phyloP scores from a whole-genome alignment of 2,797 vertebrate species.

The Erethizon dorsatum region DNA sequence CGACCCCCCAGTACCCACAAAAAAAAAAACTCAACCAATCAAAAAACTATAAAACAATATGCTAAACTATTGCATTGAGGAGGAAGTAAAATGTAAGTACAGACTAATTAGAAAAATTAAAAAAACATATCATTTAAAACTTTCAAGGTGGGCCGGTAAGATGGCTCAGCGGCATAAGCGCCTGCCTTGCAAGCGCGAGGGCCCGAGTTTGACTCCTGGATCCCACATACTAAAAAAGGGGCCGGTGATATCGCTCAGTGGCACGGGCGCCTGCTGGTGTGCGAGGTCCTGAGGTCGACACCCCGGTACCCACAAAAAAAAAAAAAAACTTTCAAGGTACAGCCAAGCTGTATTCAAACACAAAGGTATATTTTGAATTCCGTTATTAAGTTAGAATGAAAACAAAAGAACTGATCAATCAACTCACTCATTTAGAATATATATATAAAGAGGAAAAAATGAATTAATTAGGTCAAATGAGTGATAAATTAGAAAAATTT shows the following conservation, averaged over 20 bases:
- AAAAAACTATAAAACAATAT: constrained; percentile 44
- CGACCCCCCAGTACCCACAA: too few relatives aligned
- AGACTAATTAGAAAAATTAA: constrained; percentile 12
- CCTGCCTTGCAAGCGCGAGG: too few relatives aligned
- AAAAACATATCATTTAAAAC: constrained; percentile 48
- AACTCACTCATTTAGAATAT: not conserved
- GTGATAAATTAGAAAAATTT: constrained; percentile 10
- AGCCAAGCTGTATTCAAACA: constrained; percentile 58
- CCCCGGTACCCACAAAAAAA: too few relatives aligned
- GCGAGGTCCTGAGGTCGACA: too few relatives aligned
- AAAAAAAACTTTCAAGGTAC: not conserved
- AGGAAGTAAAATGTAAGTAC: constrained; percentile 64
- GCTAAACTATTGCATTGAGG: not conserved
- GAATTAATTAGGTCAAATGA: constrained; percentile 19
- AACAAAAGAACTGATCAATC: constrained; percentile 26
- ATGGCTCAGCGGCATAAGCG: too few relatives aligned
- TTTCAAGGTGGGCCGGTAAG: too few relatives aligned
- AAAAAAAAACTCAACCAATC: too few relatives aligned
- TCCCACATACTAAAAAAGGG: too few relatives aligned
- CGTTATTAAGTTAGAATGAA: constrained; percentile 24
- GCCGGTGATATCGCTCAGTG: too few relatives aligned
- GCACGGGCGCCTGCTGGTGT: too few relatives aligned
- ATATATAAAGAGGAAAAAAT: not conserved
- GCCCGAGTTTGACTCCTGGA: too few relatives aligned
- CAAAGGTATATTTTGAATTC: constrained; percentile 41